Evolutionary conservation across 2,113 vertebrate species (phyloP), one percentile per base, ranked within the genome.

Genomic region (Suricata suricatta): DNA sequence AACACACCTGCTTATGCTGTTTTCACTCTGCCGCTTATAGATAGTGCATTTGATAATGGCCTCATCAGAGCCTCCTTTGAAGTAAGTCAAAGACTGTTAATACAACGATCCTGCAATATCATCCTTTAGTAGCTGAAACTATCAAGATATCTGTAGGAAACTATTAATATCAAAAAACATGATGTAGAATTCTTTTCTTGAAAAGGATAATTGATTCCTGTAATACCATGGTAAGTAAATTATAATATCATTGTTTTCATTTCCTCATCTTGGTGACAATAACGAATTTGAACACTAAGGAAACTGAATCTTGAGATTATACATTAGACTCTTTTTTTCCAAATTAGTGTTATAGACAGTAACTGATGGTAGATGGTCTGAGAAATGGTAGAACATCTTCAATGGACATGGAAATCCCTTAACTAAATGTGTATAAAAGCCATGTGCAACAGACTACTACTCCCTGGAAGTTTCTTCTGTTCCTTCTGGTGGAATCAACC

Each of bases 1-100:
- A 41, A 13, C 4, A 10, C 27, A 71, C 12, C 8, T 4, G 2
- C 0, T 3, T 3, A 3, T 4, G 6, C 25, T 86, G 25, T 3
- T 27, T 79, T 68, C 72, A 25, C 16, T 57, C 15, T n/a, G 44
- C 21, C 69, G 31, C 74, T 50, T 25, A 33, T 17, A 81, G 27
- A 6, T 16, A 33, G 9, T 27, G 17, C 7, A 1, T 71, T 29
- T 38, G 16, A 66, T 4, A 3, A 66, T 0, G 4, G 44, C 1
- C 31, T 54, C 38, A 47, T 52, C 41, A 57, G 1, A 52, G 4
- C 3, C 1, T 29, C 6, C n/a, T n/a, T 35, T 19, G 19, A 68
- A 44, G 2, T 16, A 93, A 76, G 12, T 47, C n/a, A 63, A 69
- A 82, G 4, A n/a, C 52, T 2, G 2, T 82, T n/a, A 71, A 95